phyloP scores from a whole-genome alignment of 2,888 invertebrate species.

The Busseola fusca region DNA sequence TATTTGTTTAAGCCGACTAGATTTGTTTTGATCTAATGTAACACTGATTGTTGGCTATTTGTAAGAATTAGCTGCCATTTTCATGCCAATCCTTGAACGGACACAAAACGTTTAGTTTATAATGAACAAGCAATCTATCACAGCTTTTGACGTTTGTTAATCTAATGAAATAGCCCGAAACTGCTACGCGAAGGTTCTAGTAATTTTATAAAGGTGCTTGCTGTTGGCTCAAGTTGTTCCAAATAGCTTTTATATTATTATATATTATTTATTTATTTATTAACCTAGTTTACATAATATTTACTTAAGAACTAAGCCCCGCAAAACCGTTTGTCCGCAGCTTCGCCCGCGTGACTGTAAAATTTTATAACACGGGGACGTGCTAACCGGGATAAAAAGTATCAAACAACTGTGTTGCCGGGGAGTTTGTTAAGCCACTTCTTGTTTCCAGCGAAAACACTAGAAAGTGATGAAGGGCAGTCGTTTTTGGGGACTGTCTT shows the following conservation, averaged over 20 bases:
- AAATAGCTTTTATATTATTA: no score
- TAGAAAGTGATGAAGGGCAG: not conserved
- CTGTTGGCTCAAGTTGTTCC: not conserved
- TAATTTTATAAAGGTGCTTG: constrained; percentile 1
- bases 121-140: constrained; percentile 42
- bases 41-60: constrained; percentile 46
- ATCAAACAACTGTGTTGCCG: not conserved
- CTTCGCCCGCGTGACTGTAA: not conserved
- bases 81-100: constrained; percentile 48
- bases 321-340: not conserved
- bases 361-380: not conserved
- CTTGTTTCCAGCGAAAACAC: not conserved
- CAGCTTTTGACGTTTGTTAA: constrained; percentile 39
- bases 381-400: not conserved
- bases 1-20: constrained; percentile 40
- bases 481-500: not conserved
- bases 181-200: constrained; percentile 8
- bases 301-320: no score
- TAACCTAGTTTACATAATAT: no score
- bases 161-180: constrained; percentile 26
- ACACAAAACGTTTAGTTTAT: constrained; percentile 40
- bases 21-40: constrained; percentile 53
- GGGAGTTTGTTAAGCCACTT: not conserved
- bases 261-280: no score
- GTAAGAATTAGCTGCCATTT: constrained; percentile 42